phyloP scores from a whole-genome alignment of 1,140 invertebrate species.

The Asobara japonica region DNA sequence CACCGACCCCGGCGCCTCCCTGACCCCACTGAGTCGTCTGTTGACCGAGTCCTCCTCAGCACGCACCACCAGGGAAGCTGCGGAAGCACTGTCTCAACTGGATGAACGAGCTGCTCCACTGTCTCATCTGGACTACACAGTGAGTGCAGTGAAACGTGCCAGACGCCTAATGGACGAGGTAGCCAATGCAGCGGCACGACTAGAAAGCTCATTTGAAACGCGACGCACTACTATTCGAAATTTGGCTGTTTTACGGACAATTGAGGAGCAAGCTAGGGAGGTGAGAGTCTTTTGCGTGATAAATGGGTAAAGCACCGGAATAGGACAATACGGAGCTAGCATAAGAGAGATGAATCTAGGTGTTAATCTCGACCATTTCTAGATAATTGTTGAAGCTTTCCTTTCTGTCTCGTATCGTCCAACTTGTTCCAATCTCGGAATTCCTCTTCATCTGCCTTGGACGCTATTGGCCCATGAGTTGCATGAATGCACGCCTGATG shows the following conservation, averaged over 20 bases:
- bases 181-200: slow-evolving; percentile 59
- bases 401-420: no score
- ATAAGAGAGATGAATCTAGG: no score
- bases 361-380: no score
- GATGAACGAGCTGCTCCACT: slow-evolving; percentile 60
- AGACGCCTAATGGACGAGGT: slow-evolving; percentile 61
- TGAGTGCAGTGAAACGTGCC: slow-evolving; percentile 49
- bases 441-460: no score
- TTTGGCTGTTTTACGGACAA: slow-evolving; percentile 61
- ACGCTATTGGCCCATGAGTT: no score
- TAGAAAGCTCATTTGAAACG: slow-evolving; percentile 64
- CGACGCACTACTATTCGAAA: slow-evolving; percentile 63
- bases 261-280: slow-evolving; percentile 64
- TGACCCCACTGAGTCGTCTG: slow-evolving; percentile 61
- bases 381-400: no score
- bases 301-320: no score
- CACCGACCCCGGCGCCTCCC: slow-evolving; percentile 55
- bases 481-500: no score
- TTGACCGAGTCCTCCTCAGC: slow-evolving; percentile 59
- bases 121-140: slow-evolving; percentile 58
- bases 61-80: slow-evolving; percentile 59
- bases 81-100: slow-evolving; percentile 54
- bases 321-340: no score
- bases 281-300: slow-evolving; percentile 49
- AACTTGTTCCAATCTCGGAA: no score